Conservation (phyloP, 1,140 invertebrate genomes). For the Drosophila jambulina region DNA sequence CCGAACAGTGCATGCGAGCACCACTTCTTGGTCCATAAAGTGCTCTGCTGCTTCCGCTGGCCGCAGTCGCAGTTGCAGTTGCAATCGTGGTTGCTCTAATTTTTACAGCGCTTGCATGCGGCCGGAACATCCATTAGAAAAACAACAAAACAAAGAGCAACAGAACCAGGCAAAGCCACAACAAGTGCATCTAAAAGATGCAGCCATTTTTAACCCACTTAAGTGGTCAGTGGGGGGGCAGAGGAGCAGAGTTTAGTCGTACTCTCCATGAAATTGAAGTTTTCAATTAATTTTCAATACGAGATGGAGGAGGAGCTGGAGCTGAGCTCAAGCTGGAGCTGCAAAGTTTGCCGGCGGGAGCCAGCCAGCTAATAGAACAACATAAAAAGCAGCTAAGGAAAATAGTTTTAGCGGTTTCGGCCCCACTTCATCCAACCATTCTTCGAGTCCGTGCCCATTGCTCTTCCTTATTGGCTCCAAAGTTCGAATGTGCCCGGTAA, state of each 20-base stretch:
- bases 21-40: conserved; percentile 33
- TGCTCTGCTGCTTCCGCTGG: conserved; percentile 37
- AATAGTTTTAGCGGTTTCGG: conserved; percentile 57
- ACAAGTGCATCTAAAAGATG: conserved; percentile 65
- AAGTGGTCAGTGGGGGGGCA: conserved; percentile 57
- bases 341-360: conserved; percentile 27
- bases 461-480: conserved; percentile 14
- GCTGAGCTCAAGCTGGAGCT: conserved; percentile 2
- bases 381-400: conserved; percentile 45
- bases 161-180: conserved; percentile 32
- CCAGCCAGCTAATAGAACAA: conserved; percentile 44
- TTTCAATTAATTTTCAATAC: conserved; percentile 81
- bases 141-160: conserved; percentile 25
- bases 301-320: conserved; percentile 8
- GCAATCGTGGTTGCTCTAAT: conserved; percentile 56
- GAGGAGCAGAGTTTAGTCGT: conserved; percentile 11
- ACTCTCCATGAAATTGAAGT: conserved; percentile 69
- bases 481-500: conserved; percentile 67
- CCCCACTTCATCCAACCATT: background rate
- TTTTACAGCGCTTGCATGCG: conserved; percentile 66
- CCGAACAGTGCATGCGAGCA: conserved; percentile 18
- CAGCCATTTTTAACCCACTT: conserved; percentile 77
- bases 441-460: background rate
- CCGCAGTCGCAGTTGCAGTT: conserved; percentile 28
- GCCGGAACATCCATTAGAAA: conserved; percentile 72